Conservation (phyloP, 2,113 vertebrate species). For the Corythornis vintsioides region DNA sequence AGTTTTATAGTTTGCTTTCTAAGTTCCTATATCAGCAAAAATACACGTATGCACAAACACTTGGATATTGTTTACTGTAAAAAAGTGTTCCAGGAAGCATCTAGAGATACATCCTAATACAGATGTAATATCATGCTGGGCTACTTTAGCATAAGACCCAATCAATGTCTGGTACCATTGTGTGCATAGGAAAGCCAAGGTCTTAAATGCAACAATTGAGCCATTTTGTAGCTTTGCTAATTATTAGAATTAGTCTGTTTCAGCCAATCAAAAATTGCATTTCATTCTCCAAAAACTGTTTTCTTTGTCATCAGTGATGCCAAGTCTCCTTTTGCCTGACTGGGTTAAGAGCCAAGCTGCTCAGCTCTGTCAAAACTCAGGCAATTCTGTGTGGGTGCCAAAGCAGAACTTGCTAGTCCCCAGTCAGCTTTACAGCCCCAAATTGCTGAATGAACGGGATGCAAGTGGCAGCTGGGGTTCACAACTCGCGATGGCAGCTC, state of each 20-base stretch:
- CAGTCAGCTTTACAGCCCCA: slow-evolving; percentile 60
- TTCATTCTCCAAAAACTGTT: slow-evolving; percentile 5
- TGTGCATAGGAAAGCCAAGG: background rate
- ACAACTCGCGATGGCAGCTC: slow-evolving; percentile 46
- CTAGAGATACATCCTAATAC: background rate
- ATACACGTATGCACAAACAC: background rate
- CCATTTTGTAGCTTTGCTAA: background rate
- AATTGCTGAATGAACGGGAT: slow-evolving; percentile 55
- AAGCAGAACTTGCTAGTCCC: slow-evolving; percentile 60
- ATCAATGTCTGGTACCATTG: background rate
- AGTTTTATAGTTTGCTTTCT: background rate
- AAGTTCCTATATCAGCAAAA: background rate
- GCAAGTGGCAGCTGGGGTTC: slow-evolving; percentile 66
- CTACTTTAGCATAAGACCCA: background rate
- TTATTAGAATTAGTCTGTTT: background rate
- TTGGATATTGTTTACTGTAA: background rate
- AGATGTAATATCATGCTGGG: background rate
- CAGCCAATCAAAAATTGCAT: background rate
- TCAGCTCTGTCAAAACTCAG: slow-evolving; percentile 63
- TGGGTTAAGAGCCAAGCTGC: slow-evolving; percentile 61
- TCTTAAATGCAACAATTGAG: background rate
- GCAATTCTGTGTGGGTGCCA: slow-evolving; percentile 52
- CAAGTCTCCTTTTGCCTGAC: slow-evolving; percentile 50
- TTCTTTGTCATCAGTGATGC: slow-evolving; percentile 46
- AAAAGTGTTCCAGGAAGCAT: background rate